Evolutionary conservation across 2,113 vertebrate genomes (phyloP).

Genomic region (Seriola aureovittata): DNA sequence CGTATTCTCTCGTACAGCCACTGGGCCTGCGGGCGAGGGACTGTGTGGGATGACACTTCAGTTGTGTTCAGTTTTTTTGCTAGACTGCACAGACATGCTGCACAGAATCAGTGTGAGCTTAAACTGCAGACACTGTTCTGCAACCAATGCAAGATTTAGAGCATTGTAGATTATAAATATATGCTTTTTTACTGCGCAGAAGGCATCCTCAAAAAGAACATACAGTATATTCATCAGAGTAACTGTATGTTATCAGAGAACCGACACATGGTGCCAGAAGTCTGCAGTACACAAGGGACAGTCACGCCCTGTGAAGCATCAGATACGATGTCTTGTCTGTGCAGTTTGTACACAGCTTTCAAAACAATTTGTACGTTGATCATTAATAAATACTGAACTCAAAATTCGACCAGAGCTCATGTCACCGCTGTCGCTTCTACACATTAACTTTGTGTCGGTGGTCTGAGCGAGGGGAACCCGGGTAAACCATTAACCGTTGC

Average conservation of each 20-base stretch:
- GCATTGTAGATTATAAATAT: neutral
- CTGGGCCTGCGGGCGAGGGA: constrained; percentile 37
- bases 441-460: neutral
- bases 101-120: neutral
- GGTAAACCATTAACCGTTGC: constrained; percentile 49
- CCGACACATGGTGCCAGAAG: constrained; percentile 40
- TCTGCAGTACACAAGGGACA: constrained; percentile 22
- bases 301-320: constrained; percentile 22
- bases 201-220: neutral
- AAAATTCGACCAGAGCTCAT: neutral
- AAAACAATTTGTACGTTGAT: neutral
- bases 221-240: constrained; percentile 24
- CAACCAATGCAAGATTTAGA: neutral
- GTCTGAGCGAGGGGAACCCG: neutral
- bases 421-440: neutral
- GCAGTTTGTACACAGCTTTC: neutral
- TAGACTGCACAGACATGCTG: constrained; percentile 44
- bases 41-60: constrained; percentile 25
- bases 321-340: neutral
- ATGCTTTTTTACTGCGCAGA: neutral
- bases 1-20: constrained; percentile 35
- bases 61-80: constrained; percentile 43
- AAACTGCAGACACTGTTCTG: neutral
- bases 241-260: constrained; percentile 45
- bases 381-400: neutral